Evolutionary conservation across 1,140 invertebrate genomes (phyloP), one percentile per base, ranked within the genome.

Genomic region (Campoletis sonorensis): DNA sequence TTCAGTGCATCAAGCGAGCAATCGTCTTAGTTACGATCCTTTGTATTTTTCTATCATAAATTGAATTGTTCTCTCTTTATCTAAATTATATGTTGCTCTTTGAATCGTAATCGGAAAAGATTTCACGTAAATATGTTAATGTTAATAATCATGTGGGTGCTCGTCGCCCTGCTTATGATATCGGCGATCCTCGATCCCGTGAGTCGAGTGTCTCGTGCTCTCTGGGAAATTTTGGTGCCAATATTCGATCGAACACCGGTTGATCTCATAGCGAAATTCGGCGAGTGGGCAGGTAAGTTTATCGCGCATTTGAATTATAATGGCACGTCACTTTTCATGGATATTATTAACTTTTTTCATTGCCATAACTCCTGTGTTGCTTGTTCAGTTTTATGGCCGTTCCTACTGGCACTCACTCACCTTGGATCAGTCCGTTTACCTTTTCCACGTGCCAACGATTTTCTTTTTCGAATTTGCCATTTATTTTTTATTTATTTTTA

Each of bases 221-320:
- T 90, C 16, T 89, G 87, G 87, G 89, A 92, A 83, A 85, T 90
- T 37, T 37, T 91, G 4, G 30, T 90, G 16, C 90, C 89, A 16
- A 83, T 92, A 30, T 81, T 91, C 27, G 79, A 89, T 75, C 83
- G 83, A 18, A 88, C 85, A 49, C 81, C 87, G 0, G 72, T 92
- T 0, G 88, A 92, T 86, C 79, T 92, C n/a, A 87, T 84, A 64
- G 84, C 68, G 2, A 85, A 85, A 26, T 92, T 89, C 49, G 91
- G 91, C 1, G 88, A 91, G 75, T 92, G 91, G 91, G 91, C 91
- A 33, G 88, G 91, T 92, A 83, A 88, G 82, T 70, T 33, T 1
- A 26, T 33, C 7, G 7, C 30, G 30, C 7, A 33, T 33, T 2
- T 13, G 23, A 27, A 23, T 23, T 13, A 11, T 16, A 64, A 27